These are phyloP conservation scores for Drosophila ficusphila DNA, from an alignment of 1,140 invertebrate genomes.

Conservation along the genomic window DNA sequence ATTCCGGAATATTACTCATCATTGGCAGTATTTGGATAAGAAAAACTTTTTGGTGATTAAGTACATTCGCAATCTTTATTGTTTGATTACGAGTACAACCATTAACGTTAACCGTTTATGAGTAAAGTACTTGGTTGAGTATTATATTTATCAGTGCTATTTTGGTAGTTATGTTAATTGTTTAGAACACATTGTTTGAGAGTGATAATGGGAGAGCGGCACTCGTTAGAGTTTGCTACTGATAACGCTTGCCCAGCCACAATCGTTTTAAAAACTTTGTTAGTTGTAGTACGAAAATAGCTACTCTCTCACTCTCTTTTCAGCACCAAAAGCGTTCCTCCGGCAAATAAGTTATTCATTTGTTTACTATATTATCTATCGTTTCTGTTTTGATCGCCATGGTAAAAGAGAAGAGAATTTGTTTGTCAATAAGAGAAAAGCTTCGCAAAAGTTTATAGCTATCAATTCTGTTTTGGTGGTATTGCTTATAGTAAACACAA, in stretches of 20 bases:
- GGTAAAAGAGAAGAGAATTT: neutral
- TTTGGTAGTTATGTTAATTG: neutral
- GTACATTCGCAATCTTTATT: neutral
- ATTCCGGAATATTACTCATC: too few relatives aligned
- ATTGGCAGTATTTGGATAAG: too few relatives aligned
- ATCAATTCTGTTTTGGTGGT: neutral
- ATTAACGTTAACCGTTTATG: too few relatives aligned
- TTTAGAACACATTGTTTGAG: neutral
- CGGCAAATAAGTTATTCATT: neutral
- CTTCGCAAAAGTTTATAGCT: neutral
- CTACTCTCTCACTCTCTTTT: too few relatives aligned
- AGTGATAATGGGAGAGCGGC: neutral
- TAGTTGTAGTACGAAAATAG: too few relatives aligned
- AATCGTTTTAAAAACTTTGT: too few relatives aligned
- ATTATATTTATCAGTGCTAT: neutral
- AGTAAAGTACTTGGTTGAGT: too few relatives aligned
- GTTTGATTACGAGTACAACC: too few relatives aligned
- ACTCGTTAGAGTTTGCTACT: too few relatives aligned
- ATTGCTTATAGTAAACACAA: neutral
- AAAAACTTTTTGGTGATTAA: too few relatives aligned
- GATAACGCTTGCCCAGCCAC: too few relatives aligned
- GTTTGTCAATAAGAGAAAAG: neutral
- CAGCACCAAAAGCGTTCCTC: neutral
- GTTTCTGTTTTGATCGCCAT: conserved; percentile 1
- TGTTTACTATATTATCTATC: neutral